Evolutionary conservation across 2,888 invertebrate genomes (phyloP).

Genomic region (Leptogaster cylindrica): DNA sequence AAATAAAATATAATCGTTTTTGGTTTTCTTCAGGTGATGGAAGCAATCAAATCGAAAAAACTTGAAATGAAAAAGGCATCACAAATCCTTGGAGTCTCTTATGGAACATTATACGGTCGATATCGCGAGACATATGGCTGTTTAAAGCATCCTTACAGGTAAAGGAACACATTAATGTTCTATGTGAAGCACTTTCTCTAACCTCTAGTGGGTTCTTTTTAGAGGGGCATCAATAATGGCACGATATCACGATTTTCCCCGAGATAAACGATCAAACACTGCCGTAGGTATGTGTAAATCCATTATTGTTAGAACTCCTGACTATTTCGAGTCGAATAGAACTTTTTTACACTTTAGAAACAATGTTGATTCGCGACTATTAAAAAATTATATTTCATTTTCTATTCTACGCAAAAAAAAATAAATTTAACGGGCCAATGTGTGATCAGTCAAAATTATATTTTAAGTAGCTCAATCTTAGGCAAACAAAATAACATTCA

Average conservation of each 20-base stretch:
- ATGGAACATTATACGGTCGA: slow-evolving; percentile 87
- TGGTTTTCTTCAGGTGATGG: slow-evolving; percentile 72
- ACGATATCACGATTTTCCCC: slow-evolving; percentile 73
- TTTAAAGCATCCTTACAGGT: slow-evolving; percentile 87
- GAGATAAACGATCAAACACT: slow-evolving; percentile 70
- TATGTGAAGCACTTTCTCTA: slow-evolving; percentile 30
- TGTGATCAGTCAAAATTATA: not conserved
- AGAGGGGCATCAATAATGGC: slow-evolving; percentile 48
- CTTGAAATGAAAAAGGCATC: slow-evolving; percentile 93
- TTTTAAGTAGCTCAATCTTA: not conserved
- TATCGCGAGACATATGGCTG: slow-evolving; percentile 90
- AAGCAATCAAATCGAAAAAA: slow-evolving; percentile 87
- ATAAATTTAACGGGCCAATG: no score
- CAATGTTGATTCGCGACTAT: not conserved
- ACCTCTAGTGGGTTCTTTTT: slow-evolving; percentile 43
- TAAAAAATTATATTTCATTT: not conserved
- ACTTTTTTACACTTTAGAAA: not conserved
- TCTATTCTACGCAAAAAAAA: no score
- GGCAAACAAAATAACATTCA: no score
- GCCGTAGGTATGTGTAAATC: slow-evolving; percentile 28
- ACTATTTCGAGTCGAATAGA: slow-evolving; percentile 7
- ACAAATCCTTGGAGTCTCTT: slow-evolving; percentile 86
- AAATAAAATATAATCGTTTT: no score
- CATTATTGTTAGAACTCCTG: slow-evolving; percentile 11
- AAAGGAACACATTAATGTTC: slow-evolving; percentile 47